Evolutionary conservation across 2,797 vertebrate genomes (phyloP).

Genomic region (Manis crassicaudata): DNA sequence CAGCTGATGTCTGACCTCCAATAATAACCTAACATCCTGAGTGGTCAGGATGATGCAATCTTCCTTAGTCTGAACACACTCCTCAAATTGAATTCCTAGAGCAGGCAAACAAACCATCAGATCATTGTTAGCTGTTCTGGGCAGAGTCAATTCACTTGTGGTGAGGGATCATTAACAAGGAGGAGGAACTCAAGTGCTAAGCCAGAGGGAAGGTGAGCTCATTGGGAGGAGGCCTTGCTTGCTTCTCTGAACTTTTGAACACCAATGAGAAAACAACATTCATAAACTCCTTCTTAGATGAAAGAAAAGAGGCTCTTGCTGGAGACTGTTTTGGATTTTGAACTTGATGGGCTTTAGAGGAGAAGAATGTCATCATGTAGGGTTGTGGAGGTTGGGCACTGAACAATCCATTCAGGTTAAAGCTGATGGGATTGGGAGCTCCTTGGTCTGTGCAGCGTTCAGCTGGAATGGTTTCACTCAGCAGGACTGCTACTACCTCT

Average conservation of each 20-base stretch:
- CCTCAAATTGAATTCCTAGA: background rate
- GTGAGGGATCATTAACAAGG: background rate
- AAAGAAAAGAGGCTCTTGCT: background rate
- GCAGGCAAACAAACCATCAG: background rate
- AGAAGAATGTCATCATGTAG: background rate
- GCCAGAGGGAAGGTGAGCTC: background rate
- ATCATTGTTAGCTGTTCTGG: background rate
- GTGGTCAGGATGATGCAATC: background rate
- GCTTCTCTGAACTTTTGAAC: background rate
- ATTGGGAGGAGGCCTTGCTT: background rate
- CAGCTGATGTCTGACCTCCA: background rate
- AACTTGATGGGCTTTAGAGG: background rate
- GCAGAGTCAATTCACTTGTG: slow-evolving; percentile 43
- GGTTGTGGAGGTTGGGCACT: background rate
- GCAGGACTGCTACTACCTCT: background rate
- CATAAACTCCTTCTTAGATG: background rate
- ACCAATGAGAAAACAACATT: background rate
- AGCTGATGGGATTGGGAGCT: rapidly evolving
- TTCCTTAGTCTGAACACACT: background rate
- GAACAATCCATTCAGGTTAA: background rate
- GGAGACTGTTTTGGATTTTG: background rate
- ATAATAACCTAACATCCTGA: background rate
- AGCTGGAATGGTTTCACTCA: background rate
- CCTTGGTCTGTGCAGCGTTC: background rate
- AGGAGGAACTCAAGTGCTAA: background rate